Conservation (phyloP, 2,797 vertebrate genomes). For the Helostoma temminkii region DNA sequence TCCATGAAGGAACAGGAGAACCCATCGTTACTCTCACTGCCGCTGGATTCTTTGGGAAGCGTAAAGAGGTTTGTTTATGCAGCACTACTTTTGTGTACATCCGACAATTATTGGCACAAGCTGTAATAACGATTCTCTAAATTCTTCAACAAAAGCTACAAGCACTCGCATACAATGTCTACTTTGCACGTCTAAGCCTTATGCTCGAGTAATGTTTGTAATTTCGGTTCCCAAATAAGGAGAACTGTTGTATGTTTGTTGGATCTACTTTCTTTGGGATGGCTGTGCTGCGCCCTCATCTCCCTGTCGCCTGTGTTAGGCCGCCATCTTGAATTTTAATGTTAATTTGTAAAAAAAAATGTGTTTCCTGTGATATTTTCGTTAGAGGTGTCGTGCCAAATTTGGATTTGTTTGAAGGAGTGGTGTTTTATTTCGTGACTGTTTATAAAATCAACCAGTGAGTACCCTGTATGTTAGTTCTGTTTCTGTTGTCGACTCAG, state of each 20-base stretch:
- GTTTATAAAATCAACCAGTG: conserved; percentile 44
- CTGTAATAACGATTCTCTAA: neutral
- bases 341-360: conserved; percentile 82
- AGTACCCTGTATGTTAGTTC: conserved; percentile 56
- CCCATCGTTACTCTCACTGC: conserved; percentile 16
- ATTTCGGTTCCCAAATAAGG: neutral
- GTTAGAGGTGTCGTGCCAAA: conserved; percentile 52
- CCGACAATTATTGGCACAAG: conserved; percentile 63
- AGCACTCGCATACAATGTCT: neutral
- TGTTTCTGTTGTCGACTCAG: conserved; percentile 36
- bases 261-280: conserved; percentile 79
- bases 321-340: conserved; percentile 90
- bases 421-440: conserved; percentile 14
- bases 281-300: conserved; percentile 79
- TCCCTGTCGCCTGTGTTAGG: conserved; percentile 60
- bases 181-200: accelerated
- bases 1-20: conserved; percentile 14
- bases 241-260: conserved; percentile 36
- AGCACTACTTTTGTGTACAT: conserved; percentile 83
- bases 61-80: conserved; percentile 82
- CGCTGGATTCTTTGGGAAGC: conserved; percentile 64
- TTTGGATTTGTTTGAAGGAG: conserved; percentile 44
- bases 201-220: neutral
- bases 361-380: conserved; percentile 80
- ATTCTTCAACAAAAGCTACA: accelerated